Conservation (phyloP, 2,113 vertebrate genomes). For the Trinectes maculatus region DNA sequence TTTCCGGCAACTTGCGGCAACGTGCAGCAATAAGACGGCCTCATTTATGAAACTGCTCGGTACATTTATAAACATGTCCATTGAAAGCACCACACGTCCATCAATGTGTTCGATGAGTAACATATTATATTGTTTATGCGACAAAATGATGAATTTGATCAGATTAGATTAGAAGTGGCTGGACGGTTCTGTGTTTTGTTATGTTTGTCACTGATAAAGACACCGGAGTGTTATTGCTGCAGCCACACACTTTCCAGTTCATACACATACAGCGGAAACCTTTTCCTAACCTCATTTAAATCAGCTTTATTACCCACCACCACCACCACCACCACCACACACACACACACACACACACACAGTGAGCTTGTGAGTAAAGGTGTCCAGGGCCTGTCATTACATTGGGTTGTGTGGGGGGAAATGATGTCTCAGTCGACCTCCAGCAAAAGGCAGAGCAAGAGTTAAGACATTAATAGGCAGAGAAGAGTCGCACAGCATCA, state of each 20-base stretch:
- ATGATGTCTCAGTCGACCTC: constrained; percentile 72
- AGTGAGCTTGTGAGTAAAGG: constrained; percentile 42
- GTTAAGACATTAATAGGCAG: constrained; percentile 77
- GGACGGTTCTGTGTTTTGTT: constrained; percentile 13
- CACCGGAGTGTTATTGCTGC: constrained; percentile 8
- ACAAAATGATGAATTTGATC: constrained; percentile 11
- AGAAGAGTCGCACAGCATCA: constrained; percentile 71
- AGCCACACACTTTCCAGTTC: constrained; percentile 15
- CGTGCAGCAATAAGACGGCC: not conserved
- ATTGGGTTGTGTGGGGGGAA: constrained; percentile 35
- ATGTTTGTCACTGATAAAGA: constrained; percentile 31
- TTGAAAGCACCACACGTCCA: no score
- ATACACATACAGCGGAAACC: constrained; percentile 29
- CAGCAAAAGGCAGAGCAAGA: constrained; percentile 66
- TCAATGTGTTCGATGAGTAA: no score
- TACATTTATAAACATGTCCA: no score
- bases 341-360: constrained; percentile 14
- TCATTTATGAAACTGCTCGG: no score
- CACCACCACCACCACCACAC: constrained; percentile 15
- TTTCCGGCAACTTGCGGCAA: not conserved
- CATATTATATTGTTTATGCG: not conserved
- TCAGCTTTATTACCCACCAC: constrained; percentile 9
- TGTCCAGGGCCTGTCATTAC: constrained; percentile 65
- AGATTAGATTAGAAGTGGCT: constrained; percentile 26
- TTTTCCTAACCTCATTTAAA: constrained; percentile 32